phyloP scores from a whole-genome alignment of 2,113 vertebrate genomes.

The Plectropomus leopardus region DNA sequence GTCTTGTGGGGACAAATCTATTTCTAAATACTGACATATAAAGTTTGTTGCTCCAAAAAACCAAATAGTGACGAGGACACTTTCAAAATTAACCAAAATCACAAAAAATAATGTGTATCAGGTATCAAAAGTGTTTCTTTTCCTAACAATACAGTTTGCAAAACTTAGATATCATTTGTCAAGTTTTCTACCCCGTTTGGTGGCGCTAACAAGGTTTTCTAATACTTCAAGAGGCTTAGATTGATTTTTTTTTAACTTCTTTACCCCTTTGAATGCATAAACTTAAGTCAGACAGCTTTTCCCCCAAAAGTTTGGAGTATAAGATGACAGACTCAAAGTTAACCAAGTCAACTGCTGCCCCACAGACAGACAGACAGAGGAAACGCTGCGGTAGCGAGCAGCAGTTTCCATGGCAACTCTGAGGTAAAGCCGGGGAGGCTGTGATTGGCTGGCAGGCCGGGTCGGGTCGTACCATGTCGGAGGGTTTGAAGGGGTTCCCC shows the following conservation, averaged over 20 bases:
- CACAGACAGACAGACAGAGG: conserved; percentile 55
- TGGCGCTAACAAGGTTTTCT: not conserved
- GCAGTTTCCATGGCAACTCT: conserved; percentile 85
- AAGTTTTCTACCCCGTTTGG: not conserved
- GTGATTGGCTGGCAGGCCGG: conserved; percentile 66
- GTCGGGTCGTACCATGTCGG: conserved; percentile 93
- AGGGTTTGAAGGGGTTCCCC: conserved; percentile 99
- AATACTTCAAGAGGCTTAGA: not conserved
- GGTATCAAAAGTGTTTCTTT: not conserved
- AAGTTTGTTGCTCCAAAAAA: conserved; percentile 9
- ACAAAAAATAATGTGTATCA: not conserved
- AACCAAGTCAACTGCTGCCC: conserved; percentile 63
- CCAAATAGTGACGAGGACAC: not conserved
- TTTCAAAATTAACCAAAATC: not conserved
- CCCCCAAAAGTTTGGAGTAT: conserved; percentile 9
- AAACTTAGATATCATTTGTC: not conserved
- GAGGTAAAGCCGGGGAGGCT: conserved; percentile 70
- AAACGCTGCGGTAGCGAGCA: conserved; percentile 72
- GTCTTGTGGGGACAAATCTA: conserved; percentile 5
- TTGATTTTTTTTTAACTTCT: conserved; percentile 6
- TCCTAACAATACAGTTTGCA: not conserved
- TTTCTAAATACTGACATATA: not conserved
- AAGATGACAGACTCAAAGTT: conserved; percentile 49
- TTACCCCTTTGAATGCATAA: not conserved
- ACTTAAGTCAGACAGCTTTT: not conserved